phyloP scores from a whole-genome alignment of 1,140 invertebrate genomes.

The Frieseomelitta varia region DNA sequence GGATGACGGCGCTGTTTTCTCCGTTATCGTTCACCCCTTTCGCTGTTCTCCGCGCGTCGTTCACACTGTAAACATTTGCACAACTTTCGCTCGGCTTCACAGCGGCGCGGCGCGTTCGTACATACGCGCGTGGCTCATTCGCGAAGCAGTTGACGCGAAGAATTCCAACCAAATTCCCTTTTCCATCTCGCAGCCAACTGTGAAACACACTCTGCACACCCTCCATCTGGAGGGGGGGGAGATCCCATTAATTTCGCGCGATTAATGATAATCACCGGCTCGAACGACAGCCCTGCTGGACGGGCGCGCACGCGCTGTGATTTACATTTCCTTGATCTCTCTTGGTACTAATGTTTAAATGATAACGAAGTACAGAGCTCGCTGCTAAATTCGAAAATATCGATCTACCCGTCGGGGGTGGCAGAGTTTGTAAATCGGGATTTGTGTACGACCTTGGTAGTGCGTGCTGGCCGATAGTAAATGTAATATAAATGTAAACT shows the following conservation, averaged over 20 bases:
- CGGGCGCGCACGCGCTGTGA: slow-evolving; percentile 6
- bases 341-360: neutral
- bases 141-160: slow-evolving; percentile 51
- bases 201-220: neutral
- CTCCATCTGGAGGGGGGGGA: neutral
- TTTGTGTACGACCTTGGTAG: no score
- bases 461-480: no score
- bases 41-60: slow-evolving; percentile 26
- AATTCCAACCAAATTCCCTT: slow-evolving; percentile 31
- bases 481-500: no score
- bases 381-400: neutral
- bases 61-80: slow-evolving; percentile 64
- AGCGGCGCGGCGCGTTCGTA: neutral
- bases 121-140: slow-evolving; percentile 14
- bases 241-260: slow-evolving; percentile 45
- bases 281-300: slow-evolving; percentile 21
- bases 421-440: no score
- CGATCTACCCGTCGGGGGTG: neutral
- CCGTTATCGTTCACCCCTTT: no score
- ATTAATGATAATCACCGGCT: slow-evolving; percentile 59
- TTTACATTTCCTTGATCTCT: slow-evolving; percentile 36
- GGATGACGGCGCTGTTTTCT: slow-evolving; percentile 1
- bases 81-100: slow-evolving; percentile 54
- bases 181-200: neutral
- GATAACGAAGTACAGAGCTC: neutral